Evolutionary conservation across 2,113 vertebrate genomes (phyloP), one percentile per base, ranked within the genome.

Genomic region (Scytalopus superciliaris): DNA sequence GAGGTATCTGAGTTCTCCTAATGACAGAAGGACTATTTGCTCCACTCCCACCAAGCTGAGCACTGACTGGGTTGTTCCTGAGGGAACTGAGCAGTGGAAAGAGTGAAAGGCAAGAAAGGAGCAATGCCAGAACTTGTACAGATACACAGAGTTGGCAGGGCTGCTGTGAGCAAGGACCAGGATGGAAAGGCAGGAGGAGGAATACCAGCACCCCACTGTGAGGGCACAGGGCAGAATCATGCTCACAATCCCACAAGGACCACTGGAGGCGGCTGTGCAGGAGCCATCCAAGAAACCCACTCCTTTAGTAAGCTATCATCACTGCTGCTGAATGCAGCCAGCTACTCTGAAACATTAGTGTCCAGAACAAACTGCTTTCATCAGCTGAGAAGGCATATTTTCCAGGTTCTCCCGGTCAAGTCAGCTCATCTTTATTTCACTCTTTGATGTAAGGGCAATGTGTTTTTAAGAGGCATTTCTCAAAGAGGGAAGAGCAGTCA

Each of bases 381-480:
- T 84, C 88, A 82, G 56, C 45, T 42, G 80, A 96, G 62, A 30
- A 84, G 7, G 14, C 9, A 19, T 53, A 78, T 81, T 95, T 86
- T 84, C 90, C 79, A 94, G 37, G 70, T 74, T 89, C 68, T 88
- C 64, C 83, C 49, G 75, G 88, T 72, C 64, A 90, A 89, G 75
- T 44, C 66, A 92, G 80, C 64, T 90, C 68, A 67, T 69, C 49
- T 90, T 89, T 84, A 92, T 87, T 92, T 89, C 69, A 53, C 15
- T 74, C 86, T 96, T 94, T 97, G 94, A 96, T 90, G 68, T 78
- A 42, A 93, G 35, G n/a, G 49, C 52, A 89, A 56, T 35, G 55
- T 78, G 64, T 27, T 92, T 95, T 93, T 93, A 95, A 89, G 47
- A 88, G 55, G 59, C 14, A 25, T 90, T 92, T 86, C 73, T 94